These are phyloP conservation scores for Drosophila guanche DNA, from an alignment of 1,140 invertebrate species.

Conservation along the genomic window DNA sequence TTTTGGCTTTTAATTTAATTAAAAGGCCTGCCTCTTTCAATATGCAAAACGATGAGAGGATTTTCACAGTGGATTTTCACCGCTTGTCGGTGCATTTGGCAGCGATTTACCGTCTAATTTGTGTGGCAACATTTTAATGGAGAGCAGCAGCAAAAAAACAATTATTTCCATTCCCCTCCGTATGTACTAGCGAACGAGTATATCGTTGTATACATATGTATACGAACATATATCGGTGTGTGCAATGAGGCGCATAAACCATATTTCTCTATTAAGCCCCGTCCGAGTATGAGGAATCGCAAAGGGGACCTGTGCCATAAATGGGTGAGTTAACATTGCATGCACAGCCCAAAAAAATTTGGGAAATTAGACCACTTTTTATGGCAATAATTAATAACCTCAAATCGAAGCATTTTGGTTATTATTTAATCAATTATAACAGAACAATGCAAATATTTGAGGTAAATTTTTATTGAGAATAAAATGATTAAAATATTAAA, in stretches of 20 bases:
- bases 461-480: no score
- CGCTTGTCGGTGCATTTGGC: slow-evolving; percentile 35
- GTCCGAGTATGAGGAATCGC: no score
- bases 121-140: slow-evolving; percentile 46
- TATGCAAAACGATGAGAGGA: slow-evolving; percentile 43
- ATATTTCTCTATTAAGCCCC: slow-evolving; percentile 27
- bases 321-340: no score
- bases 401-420: background rate
- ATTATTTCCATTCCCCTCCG: slow-evolving; percentile 7
- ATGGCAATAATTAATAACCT: background rate
- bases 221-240: slow-evolving; percentile 33
- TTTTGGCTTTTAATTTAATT: slow-evolving; percentile 60
- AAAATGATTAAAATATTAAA: no score
- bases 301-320: background rate
- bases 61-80: slow-evolving; percentile 46
- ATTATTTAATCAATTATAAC: background rate
- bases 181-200: no score
- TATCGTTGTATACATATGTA: no score
- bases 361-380: no score
- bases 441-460: no score
- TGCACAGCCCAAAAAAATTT: no score
- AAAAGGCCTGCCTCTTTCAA: slow-evolving; percentile 32
- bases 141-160: slow-evolving; percentile 17
- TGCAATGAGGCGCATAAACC: slow-evolving; percentile 12
- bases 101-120: slow-evolving; percentile 49